phyloP scores from a whole-genome alignment of 2,888 invertebrate genomes.

The Acronicta psi region DNA sequence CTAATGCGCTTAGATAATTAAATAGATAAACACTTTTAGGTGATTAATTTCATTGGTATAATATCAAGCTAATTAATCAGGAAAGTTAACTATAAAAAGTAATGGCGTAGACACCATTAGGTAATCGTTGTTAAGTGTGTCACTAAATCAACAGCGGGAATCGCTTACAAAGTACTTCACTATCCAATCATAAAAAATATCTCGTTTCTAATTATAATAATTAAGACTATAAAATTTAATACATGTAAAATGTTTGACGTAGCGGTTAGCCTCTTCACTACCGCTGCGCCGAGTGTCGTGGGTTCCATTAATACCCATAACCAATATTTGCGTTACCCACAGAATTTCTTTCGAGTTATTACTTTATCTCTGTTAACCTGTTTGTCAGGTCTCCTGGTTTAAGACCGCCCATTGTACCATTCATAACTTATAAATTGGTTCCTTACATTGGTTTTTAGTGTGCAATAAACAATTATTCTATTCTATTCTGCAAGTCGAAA shows the following conservation, averaged over 20 bases:
- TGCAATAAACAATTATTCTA: too few species aligned
- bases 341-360: too few species aligned
- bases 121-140: conserved; percentile 22
- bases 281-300: too few species aligned
- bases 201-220: conserved; percentile 13
- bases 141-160: conserved; percentile 37
- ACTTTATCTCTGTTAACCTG: too few species aligned
- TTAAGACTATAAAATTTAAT: conserved; percentile 22
- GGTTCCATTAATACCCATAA: too few species aligned
- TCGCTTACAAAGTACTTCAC: conserved; percentile 8
- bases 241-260: conserved; percentile 4
- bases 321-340: too few species aligned
- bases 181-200: conserved; percentile 31
- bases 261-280: too few species aligned
- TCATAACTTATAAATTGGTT: too few species aligned
- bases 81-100: conserved; percentile 23
- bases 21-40: neutral
- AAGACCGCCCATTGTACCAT: too few species aligned
- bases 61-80: conserved; percentile 11
- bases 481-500: too few species aligned
- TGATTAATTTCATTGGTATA: conserved; percentile 2
- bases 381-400: too few species aligned
- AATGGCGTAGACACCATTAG: conserved; percentile 8
- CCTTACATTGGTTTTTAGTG: too few species aligned
- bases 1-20: neutral